These are phyloP conservation scores for Nanger granti DNA, from an alignment of 2,113 vertebrate species.

Conservation along the genomic window DNA sequence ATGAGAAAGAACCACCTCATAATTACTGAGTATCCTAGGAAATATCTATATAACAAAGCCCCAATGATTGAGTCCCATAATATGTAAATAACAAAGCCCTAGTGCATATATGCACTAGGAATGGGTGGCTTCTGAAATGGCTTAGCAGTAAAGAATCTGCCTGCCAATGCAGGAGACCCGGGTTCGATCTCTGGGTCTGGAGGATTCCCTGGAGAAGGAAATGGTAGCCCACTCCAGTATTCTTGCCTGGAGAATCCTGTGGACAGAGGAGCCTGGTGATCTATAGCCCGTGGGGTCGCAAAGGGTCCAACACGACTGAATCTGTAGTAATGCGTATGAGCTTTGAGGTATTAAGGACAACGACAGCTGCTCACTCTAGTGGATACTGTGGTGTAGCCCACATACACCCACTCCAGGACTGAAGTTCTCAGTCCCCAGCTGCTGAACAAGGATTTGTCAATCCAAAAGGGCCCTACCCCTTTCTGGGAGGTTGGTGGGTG, in stretches of 20 bases:
- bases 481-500: background rate
- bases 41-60: background rate
- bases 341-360: no score
- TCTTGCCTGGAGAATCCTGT: background rate
- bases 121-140: background rate
- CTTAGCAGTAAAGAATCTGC: background rate
- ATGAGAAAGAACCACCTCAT: background rate
- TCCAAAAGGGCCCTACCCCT: background rate
- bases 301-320: background rate
- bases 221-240: background rate
- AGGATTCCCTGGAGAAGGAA: background rate
- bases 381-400: fast-evolving
- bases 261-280: background rate
- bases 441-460: background rate
- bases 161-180: background rate
- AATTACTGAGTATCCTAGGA: background rate
- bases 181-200: background rate
- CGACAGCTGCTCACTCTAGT: background rate
- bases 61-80: background rate
- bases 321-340: background rate
- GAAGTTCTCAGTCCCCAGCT: background rate
- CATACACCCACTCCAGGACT: fast-evolving
- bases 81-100: background rate
- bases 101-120: background rate
- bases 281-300: fast-evolving